Conservation (phyloP, 2,797 vertebrate genomes). For the Myripristis jacobus region DNA sequence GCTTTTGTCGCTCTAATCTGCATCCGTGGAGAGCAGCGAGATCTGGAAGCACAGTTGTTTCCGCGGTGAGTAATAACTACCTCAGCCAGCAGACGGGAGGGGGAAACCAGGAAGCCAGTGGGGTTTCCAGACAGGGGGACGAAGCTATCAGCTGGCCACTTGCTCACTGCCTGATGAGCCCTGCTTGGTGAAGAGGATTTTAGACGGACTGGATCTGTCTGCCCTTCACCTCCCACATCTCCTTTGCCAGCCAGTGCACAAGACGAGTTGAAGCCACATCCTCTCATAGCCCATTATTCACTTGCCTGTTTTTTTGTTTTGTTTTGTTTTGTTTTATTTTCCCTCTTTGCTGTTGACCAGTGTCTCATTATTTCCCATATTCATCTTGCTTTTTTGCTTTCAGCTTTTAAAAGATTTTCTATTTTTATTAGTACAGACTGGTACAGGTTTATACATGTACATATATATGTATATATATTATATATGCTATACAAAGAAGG, state of each 20-base stretch:
- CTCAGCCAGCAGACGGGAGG: slow-evolving; percentile 89
- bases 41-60: slow-evolving; percentile 90
- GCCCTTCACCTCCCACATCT: slow-evolving; percentile 62
- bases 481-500: slow-evolving; percentile 74
- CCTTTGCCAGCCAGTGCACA: slow-evolving; percentile 69
- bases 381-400: slow-evolving; percentile 59
- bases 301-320: slow-evolving; percentile 24
- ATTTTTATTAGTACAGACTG: slow-evolving; percentile 75
- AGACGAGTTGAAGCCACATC: slow-evolving; percentile 78
- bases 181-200: slow-evolving; percentile 77
- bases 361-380: slow-evolving; percentile 71
- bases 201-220: slow-evolving; percentile 95
- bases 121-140: slow-evolving; percentile 69
- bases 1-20: slow-evolving; percentile 88
- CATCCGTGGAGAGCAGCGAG: slow-evolving; percentile 79
- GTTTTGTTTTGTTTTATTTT: slow-evolving; percentile 40
- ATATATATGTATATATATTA: slow-evolving; percentile 62
- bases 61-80: slow-evolving; percentile 92
- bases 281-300: slow-evolving; percentile 68
- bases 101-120: slow-evolving; percentile 81
- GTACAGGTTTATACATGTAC: slow-evolving; percentile 62
- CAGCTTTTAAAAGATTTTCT: slow-evolving; percentile 77
- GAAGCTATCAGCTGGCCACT: slow-evolving; percentile 72
- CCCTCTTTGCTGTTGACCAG: slow-evolving; percentile 90
- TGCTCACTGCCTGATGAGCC: slow-evolving; percentile 67